A percentile compares a stretch with the other conserved stretches of the same genome.
Conservation (phyloP, 2,113 vertebrate species). For the Sinocyclocheilus maitianheensis region DNA sequence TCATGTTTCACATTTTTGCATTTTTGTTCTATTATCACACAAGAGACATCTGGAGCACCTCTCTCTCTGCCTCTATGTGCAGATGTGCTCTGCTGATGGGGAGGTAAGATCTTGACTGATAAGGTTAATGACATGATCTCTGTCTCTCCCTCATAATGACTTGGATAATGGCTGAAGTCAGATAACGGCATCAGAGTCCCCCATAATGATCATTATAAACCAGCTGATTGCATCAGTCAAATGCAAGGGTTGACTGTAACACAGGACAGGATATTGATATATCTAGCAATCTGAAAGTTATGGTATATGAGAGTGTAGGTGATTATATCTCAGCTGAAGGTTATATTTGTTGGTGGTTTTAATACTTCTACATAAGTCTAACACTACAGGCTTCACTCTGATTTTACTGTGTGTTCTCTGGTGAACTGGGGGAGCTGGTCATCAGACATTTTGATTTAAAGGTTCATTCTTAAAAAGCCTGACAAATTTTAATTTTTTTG, state of each 20-base stretch:
- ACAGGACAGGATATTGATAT: constrained; percentile 24
- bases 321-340: constrained; percentile 28
- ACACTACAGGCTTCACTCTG: not conserved
- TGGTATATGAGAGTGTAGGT: not conserved
- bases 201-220: constrained; percentile 29
- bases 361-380: not conserved
- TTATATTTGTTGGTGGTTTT: not conserved
- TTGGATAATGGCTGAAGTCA: constrained; percentile 21
- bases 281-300: not conserved
- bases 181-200: constrained; percentile 20
- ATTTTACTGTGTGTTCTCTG: not conserved
- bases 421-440: not conserved
- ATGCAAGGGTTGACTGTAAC: constrained; percentile 2
- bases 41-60: constrained; percentile 14
- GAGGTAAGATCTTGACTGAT: constrained; percentile 30
- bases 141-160: constrained; percentile 33
- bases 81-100: constrained; percentile 23
- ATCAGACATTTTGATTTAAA: not conserved
- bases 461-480: not conserved
- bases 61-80: not conserved
- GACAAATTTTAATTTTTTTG: not conserved
- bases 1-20: constrained; percentile 40
- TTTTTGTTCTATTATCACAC: constrained; percentile 41
- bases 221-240: constrained; percentile 31
- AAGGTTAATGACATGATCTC: constrained; percentile 30